Conservation (phyloP, 1,140 invertebrate species). For the Dryas iulia region DNA sequence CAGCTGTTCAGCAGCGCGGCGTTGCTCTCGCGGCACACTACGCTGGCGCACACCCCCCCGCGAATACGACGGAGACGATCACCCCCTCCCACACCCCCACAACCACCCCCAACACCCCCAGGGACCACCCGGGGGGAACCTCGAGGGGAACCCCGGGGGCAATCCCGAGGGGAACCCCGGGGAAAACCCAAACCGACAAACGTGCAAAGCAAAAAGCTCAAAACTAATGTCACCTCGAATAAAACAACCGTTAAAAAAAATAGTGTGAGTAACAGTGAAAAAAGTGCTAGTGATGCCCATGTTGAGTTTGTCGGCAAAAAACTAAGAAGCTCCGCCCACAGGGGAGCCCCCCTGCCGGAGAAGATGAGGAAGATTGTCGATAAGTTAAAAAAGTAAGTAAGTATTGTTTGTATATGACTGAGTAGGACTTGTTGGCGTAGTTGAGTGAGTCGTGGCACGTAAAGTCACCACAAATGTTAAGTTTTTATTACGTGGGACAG, state of each 20-base stretch:
- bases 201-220: slow-evolving; percentile 33
- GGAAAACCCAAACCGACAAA: slow-evolving; percentile 35
- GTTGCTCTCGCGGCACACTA: slow-evolving; percentile 65
- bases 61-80: slow-evolving; percentile 53
- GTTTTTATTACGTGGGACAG: not conserved
- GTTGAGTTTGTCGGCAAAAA: slow-evolving; percentile 34
- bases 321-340: slow-evolving; percentile 37
- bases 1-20: slow-evolving; percentile 70
- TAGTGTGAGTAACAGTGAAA: slow-evolving; percentile 36
- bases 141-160: slow-evolving; percentile 48
- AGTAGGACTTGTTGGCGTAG: slow-evolving; percentile 23
- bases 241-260: slow-evolving; percentile 37
- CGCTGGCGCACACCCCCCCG: slow-evolving; percentile 73
- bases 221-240: slow-evolving; percentile 24
- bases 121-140: slow-evolving; percentile 29
- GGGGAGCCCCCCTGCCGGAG: slow-evolving; percentile 52
- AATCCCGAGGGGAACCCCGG: slow-evolving; percentile 64
- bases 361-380: slow-evolving; percentile 58
- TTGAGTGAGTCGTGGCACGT: not conserved
- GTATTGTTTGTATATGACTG: no score
- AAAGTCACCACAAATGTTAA: not conserved
- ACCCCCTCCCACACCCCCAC: slow-evolving; percentile 42
- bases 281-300: slow-evolving; percentile 27
- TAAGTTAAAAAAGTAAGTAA: slow-evolving; percentile 45
- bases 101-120: slow-evolving; percentile 36